Percentiles rank a stretch among this genome's conserved stretches.
phyloP scores from a whole-genome alignment of 2,888 invertebrate species.

The Platypus cylindrus region DNA sequence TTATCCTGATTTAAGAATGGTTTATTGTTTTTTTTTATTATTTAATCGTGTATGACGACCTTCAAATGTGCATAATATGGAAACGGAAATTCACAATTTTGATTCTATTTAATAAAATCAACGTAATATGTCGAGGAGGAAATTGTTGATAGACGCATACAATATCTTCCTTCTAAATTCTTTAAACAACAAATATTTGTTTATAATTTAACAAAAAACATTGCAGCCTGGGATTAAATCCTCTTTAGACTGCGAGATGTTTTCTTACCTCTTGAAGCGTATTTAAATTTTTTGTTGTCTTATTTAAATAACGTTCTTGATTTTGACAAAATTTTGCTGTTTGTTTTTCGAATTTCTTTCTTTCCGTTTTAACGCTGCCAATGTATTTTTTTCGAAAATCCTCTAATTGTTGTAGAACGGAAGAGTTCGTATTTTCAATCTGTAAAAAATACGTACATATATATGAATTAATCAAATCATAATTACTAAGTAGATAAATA shows the following conservation, averaged over 20 bases:
- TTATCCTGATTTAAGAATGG: too few relatives aligned
- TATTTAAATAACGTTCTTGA: slow-evolving; percentile 86
- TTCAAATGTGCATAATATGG: slow-evolving; percentile 8
- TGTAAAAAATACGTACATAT: too few relatives aligned
- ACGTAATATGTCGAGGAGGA: too few relatives aligned
- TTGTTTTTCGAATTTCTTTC: slow-evolving; percentile 97
- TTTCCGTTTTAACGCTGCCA: slow-evolving; percentile 89
- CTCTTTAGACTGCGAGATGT: too few relatives aligned
- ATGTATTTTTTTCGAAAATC: slow-evolving; percentile 90
- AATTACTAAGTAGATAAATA: too few relatives aligned
- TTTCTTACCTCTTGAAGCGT: slow-evolving; percentile 78
- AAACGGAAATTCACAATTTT: slow-evolving; percentile 11
- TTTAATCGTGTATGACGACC: slow-evolving; percentile 11
- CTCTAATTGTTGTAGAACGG: slow-evolving; percentile 88
- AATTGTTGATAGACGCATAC: too few relatives aligned
- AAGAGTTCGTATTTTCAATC: slow-evolving; percentile 84
- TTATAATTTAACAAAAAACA: too few relatives aligned
- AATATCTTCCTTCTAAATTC: too few relatives aligned
- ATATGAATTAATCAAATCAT: too few relatives aligned
- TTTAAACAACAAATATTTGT: too few relatives aligned
- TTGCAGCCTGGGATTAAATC: too few relatives aligned
- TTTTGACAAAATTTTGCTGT: slow-evolving; percentile 95
- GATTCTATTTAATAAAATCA: too few relatives aligned
- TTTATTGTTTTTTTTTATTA: slow-evolving; percentile 7
- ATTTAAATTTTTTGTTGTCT: slow-evolving; percentile 84